Conservation (phyloP, 2,888 invertebrate species). For the Plagiodera versicolora region DNA sequence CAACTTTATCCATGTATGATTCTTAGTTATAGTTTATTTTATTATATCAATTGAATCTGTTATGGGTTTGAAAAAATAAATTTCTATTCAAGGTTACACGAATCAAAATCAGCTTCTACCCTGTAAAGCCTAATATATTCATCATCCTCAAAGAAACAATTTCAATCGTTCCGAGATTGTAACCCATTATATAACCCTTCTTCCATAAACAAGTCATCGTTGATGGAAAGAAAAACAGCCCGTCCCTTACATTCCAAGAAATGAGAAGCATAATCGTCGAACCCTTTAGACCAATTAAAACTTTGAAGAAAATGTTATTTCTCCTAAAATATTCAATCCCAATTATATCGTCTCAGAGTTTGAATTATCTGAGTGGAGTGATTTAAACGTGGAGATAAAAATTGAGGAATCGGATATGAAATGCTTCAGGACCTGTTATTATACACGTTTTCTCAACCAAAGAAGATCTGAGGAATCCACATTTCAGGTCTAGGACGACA, state of each 20-base stretch:
- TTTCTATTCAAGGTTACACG: too few relatives aligned
- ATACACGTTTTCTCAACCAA: too few relatives aligned
- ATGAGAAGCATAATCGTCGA: constrained; percentile 31
- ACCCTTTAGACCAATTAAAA: constrained; percentile 41
- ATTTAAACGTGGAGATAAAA: not conserved
- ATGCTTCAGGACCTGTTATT: too few relatives aligned
- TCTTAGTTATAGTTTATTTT: too few relatives aligned
- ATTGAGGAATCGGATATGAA: not conserved
- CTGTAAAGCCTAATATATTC: constrained; percentile 17
- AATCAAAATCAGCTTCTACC: too few relatives aligned
- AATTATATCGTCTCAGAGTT: constrained; percentile 23
- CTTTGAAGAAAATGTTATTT: constrained; percentile 35
- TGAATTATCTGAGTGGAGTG: not conserved
- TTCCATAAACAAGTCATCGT: constrained; percentile 35
- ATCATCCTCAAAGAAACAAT: constrained; percentile 28
- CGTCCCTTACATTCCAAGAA: constrained; percentile 29
- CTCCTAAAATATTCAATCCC: constrained; percentile 36
- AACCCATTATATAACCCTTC: constrained; percentile 30
- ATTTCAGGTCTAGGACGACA: too few relatives aligned
- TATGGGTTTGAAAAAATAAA: too few relatives aligned
- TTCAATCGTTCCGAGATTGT: constrained; percentile 29
- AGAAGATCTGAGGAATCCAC: too few relatives aligned
- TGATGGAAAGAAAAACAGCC: constrained; percentile 23
- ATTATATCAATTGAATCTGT: too few relatives aligned
- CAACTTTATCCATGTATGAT: too few relatives aligned